A percentile compares a stretch with the other conserved stretches of the same genome.
Evolutionary conservation across 2,113 vertebrate species (phyloP).

Genomic region (Apus apus): DNA sequence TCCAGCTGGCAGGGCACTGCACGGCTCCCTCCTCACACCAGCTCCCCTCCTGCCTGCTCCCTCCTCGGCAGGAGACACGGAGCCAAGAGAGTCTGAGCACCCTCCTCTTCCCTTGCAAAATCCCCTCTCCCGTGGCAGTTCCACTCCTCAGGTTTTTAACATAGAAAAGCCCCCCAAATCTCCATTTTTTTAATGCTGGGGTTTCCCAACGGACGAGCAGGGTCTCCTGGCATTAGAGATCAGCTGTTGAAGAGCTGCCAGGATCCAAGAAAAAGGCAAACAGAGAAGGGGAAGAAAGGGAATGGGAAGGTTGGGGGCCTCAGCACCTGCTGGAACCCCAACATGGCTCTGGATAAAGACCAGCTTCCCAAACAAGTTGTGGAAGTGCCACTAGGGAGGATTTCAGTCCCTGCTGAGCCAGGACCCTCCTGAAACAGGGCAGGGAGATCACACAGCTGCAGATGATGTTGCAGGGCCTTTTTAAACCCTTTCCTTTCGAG

Average conservation of each 20-base stretch:
- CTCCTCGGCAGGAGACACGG: rapidly evolving
- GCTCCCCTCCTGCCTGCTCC: not conserved
- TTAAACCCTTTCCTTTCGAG: not conserved
- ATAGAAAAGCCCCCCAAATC: not conserved
- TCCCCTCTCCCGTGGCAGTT: not conserved
- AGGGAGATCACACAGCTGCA: not conserved
- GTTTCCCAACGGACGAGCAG: not conserved
- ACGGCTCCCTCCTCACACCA: not conserved
- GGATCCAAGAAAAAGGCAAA: not conserved
- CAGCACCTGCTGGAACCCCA: not conserved
- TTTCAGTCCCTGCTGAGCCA: rapidly evolving
- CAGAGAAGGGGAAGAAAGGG: not conserved
- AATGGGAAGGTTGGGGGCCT: not conserved
- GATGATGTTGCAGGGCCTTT: rapidly evolving
- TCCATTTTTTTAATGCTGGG: not conserved
- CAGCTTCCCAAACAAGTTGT: not conserved
- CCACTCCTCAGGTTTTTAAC: rapidly evolving
- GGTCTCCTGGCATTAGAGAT: not conserved
- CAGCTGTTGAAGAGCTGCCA: not conserved
- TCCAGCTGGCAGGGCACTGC: not conserved
- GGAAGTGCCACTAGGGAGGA: not conserved
- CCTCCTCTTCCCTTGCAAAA: rapidly evolving
- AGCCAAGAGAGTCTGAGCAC: not conserved
- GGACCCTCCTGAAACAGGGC: not conserved
- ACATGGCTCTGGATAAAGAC: not conserved